These are phyloP conservation scores for Ecliptopera silaceata DNA, from an alignment of 2,888 invertebrate species.

Conservation along the genomic window DNA sequence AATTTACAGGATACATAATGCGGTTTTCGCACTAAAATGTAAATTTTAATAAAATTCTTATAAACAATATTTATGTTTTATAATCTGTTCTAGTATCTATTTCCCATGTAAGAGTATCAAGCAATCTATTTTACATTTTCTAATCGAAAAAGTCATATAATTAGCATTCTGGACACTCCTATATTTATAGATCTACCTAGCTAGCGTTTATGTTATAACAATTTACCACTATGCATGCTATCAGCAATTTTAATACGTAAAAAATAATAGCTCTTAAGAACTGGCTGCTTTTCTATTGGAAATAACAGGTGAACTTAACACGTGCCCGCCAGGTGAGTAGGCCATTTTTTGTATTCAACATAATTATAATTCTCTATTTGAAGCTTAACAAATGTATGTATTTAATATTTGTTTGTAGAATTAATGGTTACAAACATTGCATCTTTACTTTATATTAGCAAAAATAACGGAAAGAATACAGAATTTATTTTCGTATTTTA, in stretches of 20 bases:
- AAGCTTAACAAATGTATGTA: constrained; percentile 40
- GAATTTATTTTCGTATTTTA: too few relatives aligned
- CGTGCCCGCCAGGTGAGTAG: constrained; percentile 68
- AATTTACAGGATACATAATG: too few relatives aligned
- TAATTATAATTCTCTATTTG: constrained; percentile 43
- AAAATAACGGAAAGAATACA: too few relatives aligned
- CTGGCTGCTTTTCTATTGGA: constrained; percentile 5
- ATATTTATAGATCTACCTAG: not conserved
- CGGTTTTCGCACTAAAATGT: too few relatives aligned
- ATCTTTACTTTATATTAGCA: too few relatives aligned
- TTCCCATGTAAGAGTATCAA: too few relatives aligned
- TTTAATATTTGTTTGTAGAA: constrained; percentile 1
- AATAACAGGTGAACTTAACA: constrained; percentile 73
- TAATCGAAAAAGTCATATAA: not conserved
- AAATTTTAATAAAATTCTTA: too few relatives aligned
- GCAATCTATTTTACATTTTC: too few relatives aligned
- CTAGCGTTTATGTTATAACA: constrained; percentile 1
- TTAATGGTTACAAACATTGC: too few relatives aligned
- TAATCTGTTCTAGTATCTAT: too few relatives aligned
- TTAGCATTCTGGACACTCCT: not conserved
- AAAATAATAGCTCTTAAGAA: constrained; percentile 16
- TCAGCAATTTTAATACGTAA: constrained; percentile 14
- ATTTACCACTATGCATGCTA: constrained; percentile 4
- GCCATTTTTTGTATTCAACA: constrained; percentile 42
- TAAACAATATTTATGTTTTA: too few relatives aligned